Conservation (phyloP, 2,113 vertebrate genomes). For the Rhinoderma darwinii region DNA sequence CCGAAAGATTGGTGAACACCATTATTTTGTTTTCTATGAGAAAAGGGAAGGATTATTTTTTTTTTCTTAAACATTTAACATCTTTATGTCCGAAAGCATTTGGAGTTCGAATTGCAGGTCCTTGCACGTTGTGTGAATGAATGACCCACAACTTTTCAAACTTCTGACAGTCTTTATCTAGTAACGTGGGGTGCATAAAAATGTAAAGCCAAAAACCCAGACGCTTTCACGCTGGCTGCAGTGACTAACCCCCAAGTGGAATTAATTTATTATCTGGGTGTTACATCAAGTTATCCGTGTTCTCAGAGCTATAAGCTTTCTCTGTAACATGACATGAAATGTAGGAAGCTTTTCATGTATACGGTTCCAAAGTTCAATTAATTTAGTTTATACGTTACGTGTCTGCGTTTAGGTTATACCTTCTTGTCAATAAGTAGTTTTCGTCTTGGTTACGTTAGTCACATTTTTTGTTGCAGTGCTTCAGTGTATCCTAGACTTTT, state of each 20-base stretch:
- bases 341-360: not conserved
- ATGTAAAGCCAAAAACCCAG: not conserved
- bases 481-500: too few species aligned
- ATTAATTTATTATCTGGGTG: slow-evolving; percentile 7
- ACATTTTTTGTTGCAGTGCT: not conserved
- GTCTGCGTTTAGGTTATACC: not conserved
- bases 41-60: too few species aligned
- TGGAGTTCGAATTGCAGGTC: too few species aligned
- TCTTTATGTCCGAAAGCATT: too few species aligned
- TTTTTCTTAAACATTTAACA: too few species aligned
- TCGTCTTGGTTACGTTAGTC: too few species aligned
- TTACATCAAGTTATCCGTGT: not conserved
- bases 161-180: not conserved
- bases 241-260: not conserved
- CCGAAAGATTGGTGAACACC: too few species aligned
- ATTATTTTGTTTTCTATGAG: too few species aligned
- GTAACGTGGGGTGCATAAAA: not conserved
- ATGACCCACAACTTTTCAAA: too few species aligned
- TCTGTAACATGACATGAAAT: not conserved
- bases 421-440: not conserved
- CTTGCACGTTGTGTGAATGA: too few species aligned
- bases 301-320: not conserved
- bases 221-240: not conserved
- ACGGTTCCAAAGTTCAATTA: not conserved
- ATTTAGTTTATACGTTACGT: not conserved